Conservation (phyloP, 2,888 invertebrate species). For the Pyralis farinalis region DNA sequence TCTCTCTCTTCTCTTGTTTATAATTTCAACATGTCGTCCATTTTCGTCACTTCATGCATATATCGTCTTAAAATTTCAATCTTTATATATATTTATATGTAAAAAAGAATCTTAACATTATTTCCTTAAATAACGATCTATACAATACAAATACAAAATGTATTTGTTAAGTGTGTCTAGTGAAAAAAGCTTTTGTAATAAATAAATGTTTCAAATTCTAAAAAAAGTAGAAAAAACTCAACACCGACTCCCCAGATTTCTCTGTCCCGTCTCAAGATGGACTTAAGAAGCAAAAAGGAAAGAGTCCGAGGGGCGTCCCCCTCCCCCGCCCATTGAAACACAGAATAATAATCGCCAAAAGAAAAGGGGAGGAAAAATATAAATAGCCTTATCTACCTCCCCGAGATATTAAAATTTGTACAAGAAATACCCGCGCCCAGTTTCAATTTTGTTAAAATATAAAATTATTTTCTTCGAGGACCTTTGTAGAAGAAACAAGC, state of each 20-base stretch:
- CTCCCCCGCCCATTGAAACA: slow-evolving; percentile 66
- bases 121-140: too few species aligned
- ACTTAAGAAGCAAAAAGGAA: slow-evolving; percentile 82
- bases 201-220: slow-evolving; percentile 3
- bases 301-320: slow-evolving; percentile 68
- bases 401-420: slow-evolving; percentile 75
- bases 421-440: slow-evolving; percentile 50
- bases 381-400: slow-evolving; percentile 72
- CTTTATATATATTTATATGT: too few species aligned
- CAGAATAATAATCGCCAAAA: slow-evolving; percentile 81
- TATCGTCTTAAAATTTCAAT: too few species aligned
- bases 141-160: too few species aligned
- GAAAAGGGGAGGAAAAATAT: slow-evolving; percentile 77
- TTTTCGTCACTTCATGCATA: too few species aligned
- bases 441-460: slow-evolving; percentile 67
- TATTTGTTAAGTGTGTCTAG: too few species aligned
- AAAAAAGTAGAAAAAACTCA: not conserved
- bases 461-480: slow-evolving; percentile 51
- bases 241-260: slow-evolving; percentile 35
- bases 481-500: slow-evolving; percentile 17
- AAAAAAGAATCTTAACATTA: too few species aligned
- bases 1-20: too few species aligned
- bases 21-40: too few species aligned
- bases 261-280: slow-evolving; percentile 71
- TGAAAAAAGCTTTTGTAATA: not conserved